Conservation (phyloP, 2,113 vertebrate genomes). For the Ramphastos sulfuratus region DNA sequence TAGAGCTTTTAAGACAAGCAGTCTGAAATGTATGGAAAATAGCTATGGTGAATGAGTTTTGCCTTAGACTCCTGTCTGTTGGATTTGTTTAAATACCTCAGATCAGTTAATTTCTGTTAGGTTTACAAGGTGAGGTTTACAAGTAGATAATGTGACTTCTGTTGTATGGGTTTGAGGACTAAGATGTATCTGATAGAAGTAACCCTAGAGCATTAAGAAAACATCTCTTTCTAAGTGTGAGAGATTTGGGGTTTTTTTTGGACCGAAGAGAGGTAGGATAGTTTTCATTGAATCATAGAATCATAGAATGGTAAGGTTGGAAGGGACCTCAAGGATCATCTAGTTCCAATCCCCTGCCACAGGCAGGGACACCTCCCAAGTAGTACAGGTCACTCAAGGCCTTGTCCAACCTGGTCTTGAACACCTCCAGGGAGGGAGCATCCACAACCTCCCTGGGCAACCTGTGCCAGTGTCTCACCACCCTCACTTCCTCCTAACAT, state of each 20-base stretch:
- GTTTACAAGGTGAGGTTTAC: neutral
- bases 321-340: no score
- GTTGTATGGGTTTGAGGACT: neutral
- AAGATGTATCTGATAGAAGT: neutral
- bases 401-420: no score
- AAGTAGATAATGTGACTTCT: neutral
- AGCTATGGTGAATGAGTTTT: neutral
- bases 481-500: no score
- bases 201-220: neutral
- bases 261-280: rapidly evolving
- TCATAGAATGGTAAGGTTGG: no score
- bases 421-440: no score
- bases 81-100: neutral
- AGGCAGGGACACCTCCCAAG: no score
- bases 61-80: neutral
- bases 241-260: neutral
- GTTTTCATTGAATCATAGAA: no score
- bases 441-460: no score
- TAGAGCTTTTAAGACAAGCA: neutral
- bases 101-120: neutral
- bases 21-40: neutral
- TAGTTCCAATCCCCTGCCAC: no score
- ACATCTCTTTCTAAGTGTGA: neutral
- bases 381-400: no score
- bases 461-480: no score